Evolutionary conservation across 2,888 invertebrate genomes (phyloP).

Genomic region (Lepetodrilus schrolli): DNA sequence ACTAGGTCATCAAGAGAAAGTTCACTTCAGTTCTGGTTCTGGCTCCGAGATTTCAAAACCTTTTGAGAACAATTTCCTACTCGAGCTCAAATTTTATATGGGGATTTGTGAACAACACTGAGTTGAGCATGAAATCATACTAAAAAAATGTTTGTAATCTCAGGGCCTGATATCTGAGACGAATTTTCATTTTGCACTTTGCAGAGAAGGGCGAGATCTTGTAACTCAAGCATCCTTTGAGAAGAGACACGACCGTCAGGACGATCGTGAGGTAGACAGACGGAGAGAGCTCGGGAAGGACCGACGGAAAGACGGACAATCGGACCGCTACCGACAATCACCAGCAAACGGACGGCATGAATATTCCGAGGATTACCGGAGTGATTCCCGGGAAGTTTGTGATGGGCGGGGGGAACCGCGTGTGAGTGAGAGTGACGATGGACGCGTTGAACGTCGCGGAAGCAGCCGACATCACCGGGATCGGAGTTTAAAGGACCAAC

Average conservation of each 20-base stretch:
- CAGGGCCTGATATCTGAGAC: too few relatives aligned
- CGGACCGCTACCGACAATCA: conserved; percentile 56
- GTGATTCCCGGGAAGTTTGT: conserved; percentile 8
- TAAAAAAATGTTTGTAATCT: too few relatives aligned
- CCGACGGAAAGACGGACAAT: conserved; percentile 35
- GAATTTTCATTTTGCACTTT: too few relatives aligned
- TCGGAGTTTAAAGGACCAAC: conserved; percentile 33
- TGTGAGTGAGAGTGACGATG: conserved; percentile 29
- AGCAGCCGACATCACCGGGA: conserved; percentile 38
- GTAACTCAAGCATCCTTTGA: conserved; percentile 20
- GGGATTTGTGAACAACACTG: too few relatives aligned
- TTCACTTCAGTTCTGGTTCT: too few relatives aligned
- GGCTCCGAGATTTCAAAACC: too few relatives aligned
- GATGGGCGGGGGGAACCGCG: conserved; percentile 22
- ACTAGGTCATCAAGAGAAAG: too few relatives aligned
- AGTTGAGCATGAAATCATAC: too few relatives aligned
- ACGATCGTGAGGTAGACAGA: conserved; percentile 35
- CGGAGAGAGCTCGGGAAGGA: conserved; percentile 34
- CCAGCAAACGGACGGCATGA: conserved; percentile 48
- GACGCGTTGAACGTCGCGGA: conserved; percentile 36
- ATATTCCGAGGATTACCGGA: conserved; percentile 30
- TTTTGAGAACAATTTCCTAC: too few relatives aligned
- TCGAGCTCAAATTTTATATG: too few relatives aligned
- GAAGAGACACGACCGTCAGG: conserved; percentile 28
- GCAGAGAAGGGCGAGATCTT: neutral